Evolutionary conservation across 1,140 invertebrate genomes (phyloP).

Genomic region (Drosophila varians): DNA sequence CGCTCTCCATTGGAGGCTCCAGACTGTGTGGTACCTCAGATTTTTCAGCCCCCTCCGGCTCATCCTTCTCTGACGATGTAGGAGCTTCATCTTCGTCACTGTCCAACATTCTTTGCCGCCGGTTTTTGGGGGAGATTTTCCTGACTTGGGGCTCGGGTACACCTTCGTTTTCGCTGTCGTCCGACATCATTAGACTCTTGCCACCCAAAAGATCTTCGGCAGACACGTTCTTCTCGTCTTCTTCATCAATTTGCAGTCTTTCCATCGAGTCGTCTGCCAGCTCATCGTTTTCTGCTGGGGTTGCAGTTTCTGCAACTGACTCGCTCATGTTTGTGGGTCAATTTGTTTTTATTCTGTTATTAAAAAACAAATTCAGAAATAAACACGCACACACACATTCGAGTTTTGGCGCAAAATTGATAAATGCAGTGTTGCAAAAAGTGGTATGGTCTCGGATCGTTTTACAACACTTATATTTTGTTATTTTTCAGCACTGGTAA

Average conservation of each 20-base stretch:
- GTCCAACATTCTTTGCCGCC: conserved; percentile 4
- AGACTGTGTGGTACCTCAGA: neutral
- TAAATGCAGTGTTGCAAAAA: neutral
- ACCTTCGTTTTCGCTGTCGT: conserved; percentile 68
- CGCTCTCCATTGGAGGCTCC: neutral
- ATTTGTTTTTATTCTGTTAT: conserved; percentile 25
- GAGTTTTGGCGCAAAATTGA: conserved; percentile 64
- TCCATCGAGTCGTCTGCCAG: conserved; percentile 63
- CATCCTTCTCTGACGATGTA: neutral
- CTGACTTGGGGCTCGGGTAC: neutral
- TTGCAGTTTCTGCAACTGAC: conserved; percentile 56
- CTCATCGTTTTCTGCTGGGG: conserved; percentile 56
- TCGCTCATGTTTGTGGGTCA: conserved; percentile 71
- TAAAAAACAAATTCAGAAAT: conserved; percentile 41
- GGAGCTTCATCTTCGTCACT: conserved; percentile 13
- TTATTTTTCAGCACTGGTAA: no score
- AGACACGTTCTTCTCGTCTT: conserved; percentile 67
- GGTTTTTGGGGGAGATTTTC: conserved; percentile 24
- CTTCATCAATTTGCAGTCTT: conserved; percentile 64
- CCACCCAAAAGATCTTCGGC: conserved; percentile 72
- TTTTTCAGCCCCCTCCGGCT: conserved; percentile 15
- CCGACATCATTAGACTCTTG: conserved; percentile 68
- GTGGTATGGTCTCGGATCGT: no score
- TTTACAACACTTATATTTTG: no score
- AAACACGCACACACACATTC: conserved; percentile 45